Conservation (phyloP, 2,797 vertebrate species). For the Silurus aristotelis region DNA sequence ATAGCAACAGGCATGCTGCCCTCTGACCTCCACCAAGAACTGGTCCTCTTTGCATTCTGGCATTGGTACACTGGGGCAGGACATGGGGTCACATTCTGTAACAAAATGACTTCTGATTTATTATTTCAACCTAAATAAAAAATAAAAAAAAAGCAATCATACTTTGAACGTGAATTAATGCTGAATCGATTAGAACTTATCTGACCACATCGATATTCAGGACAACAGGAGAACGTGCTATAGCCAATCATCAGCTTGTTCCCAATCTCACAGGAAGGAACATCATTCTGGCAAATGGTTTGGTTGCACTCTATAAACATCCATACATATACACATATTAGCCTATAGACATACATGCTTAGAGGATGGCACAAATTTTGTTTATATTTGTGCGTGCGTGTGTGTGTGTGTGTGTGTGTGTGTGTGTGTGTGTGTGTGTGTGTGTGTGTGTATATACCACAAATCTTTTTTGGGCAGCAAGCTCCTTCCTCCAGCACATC, state of each 20-base stretch:
- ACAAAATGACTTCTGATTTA: constrained; percentile 37
- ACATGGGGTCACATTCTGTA: constrained; percentile 87
- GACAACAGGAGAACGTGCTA: constrained; percentile 88
- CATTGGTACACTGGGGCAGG: constrained; percentile 78
- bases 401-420: neutral
- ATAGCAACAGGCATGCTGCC: constrained; percentile 88
- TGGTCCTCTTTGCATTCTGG: constrained; percentile 90
- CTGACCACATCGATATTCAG: constrained; percentile 92
- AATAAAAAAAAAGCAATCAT: neutral
- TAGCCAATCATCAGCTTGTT: constrained; percentile 84
- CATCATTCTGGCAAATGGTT: constrained; percentile 82
- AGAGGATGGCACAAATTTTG: neutral
- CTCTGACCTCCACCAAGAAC: constrained; percentile 88
- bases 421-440: neutral
- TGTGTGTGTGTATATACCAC: constrained; percentile 72
- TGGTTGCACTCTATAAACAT: constrained; percentile 85
- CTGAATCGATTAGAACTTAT: neutral
- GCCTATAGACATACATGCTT: neutral
- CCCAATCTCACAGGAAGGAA: constrained; percentile 80
- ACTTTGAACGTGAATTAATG: neutral
- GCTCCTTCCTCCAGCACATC: constrained; percentile 81
- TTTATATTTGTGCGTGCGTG: neutral
- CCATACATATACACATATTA: constrained; percentile 5
- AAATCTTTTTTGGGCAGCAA: constrained; percentile 91
- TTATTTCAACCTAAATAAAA: neutral